Conservation (phyloP, 2,113 vertebrate genomes). For the Deroptyus accipitrinus region DNA sequence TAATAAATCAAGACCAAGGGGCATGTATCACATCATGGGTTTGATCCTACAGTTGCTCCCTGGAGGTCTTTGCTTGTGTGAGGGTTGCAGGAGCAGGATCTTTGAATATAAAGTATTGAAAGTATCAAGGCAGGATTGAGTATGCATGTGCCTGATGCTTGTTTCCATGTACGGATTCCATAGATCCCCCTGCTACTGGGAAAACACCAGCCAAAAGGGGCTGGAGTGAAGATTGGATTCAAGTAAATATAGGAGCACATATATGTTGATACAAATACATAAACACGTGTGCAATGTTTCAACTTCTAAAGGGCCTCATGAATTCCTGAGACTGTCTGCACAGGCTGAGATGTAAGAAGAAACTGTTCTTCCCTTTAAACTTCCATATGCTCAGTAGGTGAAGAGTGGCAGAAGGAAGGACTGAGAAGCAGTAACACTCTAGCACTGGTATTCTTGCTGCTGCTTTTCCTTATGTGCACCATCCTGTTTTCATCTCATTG, state of each 20-base stretch:
- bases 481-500: neutral
- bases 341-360: neutral
- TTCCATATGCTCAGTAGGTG: neutral
- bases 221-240: neutral
- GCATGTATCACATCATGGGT: neutral
- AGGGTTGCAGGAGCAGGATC: neutral
- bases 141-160: rapidly evolving
- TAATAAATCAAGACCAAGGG: neutral
- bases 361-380: neutral
- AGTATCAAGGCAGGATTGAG: neutral
- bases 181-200: neutral
- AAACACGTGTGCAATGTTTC: rapidly evolving
- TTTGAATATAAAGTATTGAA: neutral
- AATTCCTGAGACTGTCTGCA: neutral
- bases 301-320: neutral
- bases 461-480: neutral
- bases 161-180: neutral
- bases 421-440: neutral
- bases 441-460: neutral
- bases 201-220: neutral
- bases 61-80: neutral
- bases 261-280: neutral
- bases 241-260: neutral
- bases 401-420: neutral
- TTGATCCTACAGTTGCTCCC: neutral